These are phyloP conservation scores for Tretioscincus oriximinensis DNA, from an alignment of 2,113 vertebrate species.

Conservation along the genomic window DNA sequence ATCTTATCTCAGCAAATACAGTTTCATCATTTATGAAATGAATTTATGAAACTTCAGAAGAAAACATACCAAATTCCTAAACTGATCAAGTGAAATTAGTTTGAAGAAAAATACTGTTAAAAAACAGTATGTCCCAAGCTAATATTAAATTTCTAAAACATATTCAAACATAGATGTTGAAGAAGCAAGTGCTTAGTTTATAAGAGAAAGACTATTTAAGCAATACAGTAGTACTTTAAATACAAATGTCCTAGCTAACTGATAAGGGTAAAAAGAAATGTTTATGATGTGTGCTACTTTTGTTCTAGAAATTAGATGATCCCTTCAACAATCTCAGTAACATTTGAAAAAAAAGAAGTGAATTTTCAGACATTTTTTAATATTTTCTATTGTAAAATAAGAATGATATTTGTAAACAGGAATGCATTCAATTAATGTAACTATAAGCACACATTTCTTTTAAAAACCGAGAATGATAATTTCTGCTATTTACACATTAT, in stretches of 20 bases:
- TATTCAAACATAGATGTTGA: neutral
- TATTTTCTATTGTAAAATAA: neutral
- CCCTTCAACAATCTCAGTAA: neutral
- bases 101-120: neutral
- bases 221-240: neutral
- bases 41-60: neutral
- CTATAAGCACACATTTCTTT: slow-evolving; percentile 6
- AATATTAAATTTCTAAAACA: neutral
- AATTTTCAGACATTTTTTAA: neutral
- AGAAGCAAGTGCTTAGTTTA: neutral
- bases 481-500: neutral
- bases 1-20: neutral
- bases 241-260: neutral
- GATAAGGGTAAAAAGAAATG: no score
- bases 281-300: neutral
- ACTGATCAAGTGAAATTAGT: slow-evolving; percentile 16
- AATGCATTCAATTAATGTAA: neutral
- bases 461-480: neutral
- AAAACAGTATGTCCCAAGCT: neutral
- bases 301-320: neutral
- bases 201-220: neutral
- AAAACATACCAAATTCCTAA: neutral
- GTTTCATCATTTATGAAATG: neutral
- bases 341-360: neutral
- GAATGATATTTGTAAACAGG: neutral